Base-by-base conservation (phyloP, 1,140 invertebrate genomes). In the Magallana ariakensis region DNA sequence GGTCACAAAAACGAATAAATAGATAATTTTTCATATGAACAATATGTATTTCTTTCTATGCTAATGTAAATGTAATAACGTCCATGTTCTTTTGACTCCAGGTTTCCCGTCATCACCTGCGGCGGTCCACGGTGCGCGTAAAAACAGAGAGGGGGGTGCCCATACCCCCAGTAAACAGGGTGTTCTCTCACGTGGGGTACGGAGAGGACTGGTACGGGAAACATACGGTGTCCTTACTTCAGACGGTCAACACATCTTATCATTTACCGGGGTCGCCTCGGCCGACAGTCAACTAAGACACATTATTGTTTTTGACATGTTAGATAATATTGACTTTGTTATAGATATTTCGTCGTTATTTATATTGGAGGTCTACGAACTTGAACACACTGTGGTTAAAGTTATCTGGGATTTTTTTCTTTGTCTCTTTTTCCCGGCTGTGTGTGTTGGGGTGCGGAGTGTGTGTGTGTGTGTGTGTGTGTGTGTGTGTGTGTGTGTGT, bases 111-210 rank as follows among this genome's bases (percentile, higher is more conserved):
- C 66, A 75, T 75, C 22, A 75, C 10, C 66, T 75, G 19, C 22
- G 22, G 8, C 13, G 66, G 66, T 75, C 66, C 3, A 26, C 66
- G 15, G 66, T 75, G 22, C 22, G 11, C 9, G 22, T 26, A 11
- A 19, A 75, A 7, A 75, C 9, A 22, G 66, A 22, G 11, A 2
- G 4, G 11, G 22, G 19, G 10, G 4, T 15, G 1, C 19, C 66
- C 11, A 0, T 4, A 26, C 66, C 66, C 15, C 22, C 66, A 13
- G 66, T 75, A 13, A 26, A 75, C 22, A 75, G 33, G 0, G 9
- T 75, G 66, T 75, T 75, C 22, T 75, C 66, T 26, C 66, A 75
- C 11, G 66, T 75, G 66, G 66, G 66, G 22, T 75, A 75, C 13
- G 66, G 66, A 9, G 66, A 75, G 66, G 66, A 75, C 22, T 7